Percentiles rank a stretch among this genome's conserved stretches.
phyloP scores from a whole-genome alignment of 2,888 invertebrate species.

The Dolichomitus sp. region DNA sequence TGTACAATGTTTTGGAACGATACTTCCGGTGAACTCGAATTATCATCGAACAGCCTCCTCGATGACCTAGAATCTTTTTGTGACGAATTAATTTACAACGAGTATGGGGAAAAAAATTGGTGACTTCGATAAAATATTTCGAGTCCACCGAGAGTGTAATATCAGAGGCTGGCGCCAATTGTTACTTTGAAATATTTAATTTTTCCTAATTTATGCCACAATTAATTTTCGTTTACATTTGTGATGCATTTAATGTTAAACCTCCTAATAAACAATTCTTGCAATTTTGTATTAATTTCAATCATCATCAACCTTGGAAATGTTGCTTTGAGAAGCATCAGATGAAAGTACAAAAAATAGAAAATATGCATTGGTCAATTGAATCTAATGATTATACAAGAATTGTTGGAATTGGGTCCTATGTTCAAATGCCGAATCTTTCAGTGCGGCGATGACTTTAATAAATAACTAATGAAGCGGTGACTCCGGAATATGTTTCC shows the following conservation, averaged over 20 bases:
- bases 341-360: conserved; percentile 25
- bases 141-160: conserved; percentile 19
- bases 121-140: not conserved
- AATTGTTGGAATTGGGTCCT: not conserved
- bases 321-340: conserved; percentile 1
- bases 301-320: conserved; percentile 23
- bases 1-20: conserved; percentile 71
- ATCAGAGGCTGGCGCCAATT: not conserved
- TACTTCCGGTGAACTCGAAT: conserved; percentile 52
- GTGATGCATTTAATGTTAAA: not conserved
- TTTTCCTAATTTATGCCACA: not conserved
- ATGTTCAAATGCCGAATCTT: not conserved
- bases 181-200: not conserved
- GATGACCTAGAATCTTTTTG: conserved; percentile 30
- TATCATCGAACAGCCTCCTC: conserved; percentile 20
- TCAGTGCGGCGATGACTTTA: not conserved
- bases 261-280: not conserved
- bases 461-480: too few species aligned
- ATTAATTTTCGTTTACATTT: not conserved
- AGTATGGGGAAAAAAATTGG: conserved; percentile 17
- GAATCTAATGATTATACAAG: conserved; percentile 9
- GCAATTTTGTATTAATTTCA: not conserved
- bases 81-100: conserved; percentile 60
- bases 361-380: not conserved
- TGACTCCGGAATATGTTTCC: too few species aligned